phyloP scores from a whole-genome alignment of 2,797 vertebrate species.

The Menidia menidia region DNA sequence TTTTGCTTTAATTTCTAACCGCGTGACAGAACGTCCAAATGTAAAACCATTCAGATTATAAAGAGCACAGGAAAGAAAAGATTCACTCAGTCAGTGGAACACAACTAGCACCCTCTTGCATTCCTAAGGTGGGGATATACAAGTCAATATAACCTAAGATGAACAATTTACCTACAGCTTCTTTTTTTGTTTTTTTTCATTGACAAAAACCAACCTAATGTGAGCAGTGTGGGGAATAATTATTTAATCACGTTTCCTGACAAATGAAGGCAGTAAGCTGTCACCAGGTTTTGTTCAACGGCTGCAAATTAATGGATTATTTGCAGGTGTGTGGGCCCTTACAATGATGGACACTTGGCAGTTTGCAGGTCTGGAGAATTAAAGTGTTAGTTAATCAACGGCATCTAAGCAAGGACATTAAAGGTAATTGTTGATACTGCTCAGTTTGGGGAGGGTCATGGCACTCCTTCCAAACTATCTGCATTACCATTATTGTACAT shows the following conservation, averaged over 20 bases:
- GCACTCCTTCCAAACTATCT: not conserved
- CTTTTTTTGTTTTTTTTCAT: too few species aligned
- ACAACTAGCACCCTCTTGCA: not conserved
- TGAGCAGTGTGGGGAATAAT: not conserved
- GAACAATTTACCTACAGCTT: not conserved
- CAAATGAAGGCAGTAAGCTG: not conserved
- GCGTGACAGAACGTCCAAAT: too few species aligned
- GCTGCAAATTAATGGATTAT: too few species aligned
- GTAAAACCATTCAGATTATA: not conserved
- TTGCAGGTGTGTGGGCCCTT: too few species aligned
- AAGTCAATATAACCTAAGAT: not conserved
- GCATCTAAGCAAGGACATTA: not conserved
- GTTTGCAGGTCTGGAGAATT: too few species aligned
- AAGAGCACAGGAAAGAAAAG: not conserved
- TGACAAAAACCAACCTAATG: not conserved
- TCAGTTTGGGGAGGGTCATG: not conserved
- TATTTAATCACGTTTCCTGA: not conserved
- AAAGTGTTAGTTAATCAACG: not conserved
- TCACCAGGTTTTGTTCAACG: too few species aligned
- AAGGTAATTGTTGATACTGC: not conserved
- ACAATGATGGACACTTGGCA: too few species aligned
- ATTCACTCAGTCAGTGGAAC: not conserved
- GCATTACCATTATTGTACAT: not conserved
- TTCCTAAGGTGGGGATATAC: not conserved
- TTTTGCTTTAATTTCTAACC: not conserved